phyloP scores from a whole-genome alignment of 2,113 vertebrate genomes.

The Embiotoca jacksoni region DNA sequence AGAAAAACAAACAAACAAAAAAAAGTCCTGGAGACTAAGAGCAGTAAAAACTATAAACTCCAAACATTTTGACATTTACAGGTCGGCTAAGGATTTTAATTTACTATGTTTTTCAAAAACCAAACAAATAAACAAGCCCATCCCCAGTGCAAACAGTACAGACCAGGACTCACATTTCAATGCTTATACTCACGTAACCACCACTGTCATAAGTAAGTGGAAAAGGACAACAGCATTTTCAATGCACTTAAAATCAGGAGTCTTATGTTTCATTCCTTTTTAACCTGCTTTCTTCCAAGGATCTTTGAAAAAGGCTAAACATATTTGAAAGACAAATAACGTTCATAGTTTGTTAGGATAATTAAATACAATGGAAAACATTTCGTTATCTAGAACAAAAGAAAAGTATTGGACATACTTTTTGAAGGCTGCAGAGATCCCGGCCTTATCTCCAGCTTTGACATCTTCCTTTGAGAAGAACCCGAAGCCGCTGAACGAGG shows the following conservation, averaged over 20 bases:
- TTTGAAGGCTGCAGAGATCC: constrained; percentile 84
- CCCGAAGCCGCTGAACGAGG: constrained; percentile 80
- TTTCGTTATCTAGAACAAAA: neutral
- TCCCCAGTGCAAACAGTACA: constrained; percentile 28
- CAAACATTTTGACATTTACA: too few species aligned
- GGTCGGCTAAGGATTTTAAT: too few species aligned
- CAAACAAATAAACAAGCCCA: neutral
- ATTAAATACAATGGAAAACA: constrained; percentile 14
- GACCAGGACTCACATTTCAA: constrained; percentile 41
- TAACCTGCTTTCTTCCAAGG: constrained; percentile 79
- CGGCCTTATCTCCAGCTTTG: constrained; percentile 74
- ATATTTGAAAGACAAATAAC: constrained; percentile 81
- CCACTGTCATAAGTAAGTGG: constrained; percentile 74
- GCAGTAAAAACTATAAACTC: too few species aligned
- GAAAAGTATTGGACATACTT: constrained; percentile 78
- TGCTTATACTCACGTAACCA: constrained; percentile 69
- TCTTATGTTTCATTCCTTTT: constrained; percentile 70
- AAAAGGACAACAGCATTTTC: constrained; percentile 76
- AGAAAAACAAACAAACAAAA: too few species aligned
- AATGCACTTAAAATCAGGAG: constrained; percentile 66
- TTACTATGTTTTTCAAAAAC: too few species aligned
- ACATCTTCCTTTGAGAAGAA: constrained; percentile 84
- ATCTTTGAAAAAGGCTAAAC: constrained; percentile 76
- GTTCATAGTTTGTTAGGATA: constrained; percentile 55
- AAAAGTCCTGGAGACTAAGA: too few species aligned